Evolutionary conservation across 2,113 vertebrate species (phyloP).

Genomic region (Cathartes aura): DNA sequence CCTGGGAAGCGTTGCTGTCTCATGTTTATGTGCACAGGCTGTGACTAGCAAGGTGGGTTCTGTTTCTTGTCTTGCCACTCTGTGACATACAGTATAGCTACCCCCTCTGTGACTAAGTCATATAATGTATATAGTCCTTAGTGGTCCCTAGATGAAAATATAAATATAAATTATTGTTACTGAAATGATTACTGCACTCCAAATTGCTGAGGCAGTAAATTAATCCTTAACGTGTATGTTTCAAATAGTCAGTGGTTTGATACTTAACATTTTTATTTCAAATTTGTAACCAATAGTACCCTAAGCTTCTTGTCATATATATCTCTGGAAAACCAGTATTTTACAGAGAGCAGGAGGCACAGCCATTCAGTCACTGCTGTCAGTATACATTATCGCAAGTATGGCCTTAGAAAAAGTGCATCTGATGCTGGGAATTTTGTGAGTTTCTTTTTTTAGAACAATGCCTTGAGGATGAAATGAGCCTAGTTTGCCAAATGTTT

Average conservation of each 20-base stretch:
- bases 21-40: not conserved
- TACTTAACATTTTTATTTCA: not conserved
- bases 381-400: constrained; percentile 18
- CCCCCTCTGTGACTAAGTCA: not conserved
- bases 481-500: constrained; percentile 1
- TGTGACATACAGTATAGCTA: not conserved
- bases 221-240: not conserved
- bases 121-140: not conserved
- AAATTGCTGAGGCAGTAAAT: constrained; percentile 21
- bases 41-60: not conserved
- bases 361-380: constrained; percentile 24
- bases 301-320: not conserved
- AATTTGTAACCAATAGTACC: not conserved
- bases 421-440: constrained; percentile 7
- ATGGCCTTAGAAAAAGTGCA: constrained; percentile 19
- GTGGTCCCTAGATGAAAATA: not conserved
- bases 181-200: not conserved
- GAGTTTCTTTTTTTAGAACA: constrained; percentile 14
- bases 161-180: not conserved
- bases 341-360: not conserved
- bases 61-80: not conserved
- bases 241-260: not conserved
- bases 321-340: constrained; percentile 1
- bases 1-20: not conserved
- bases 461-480: constrained; percentile 44